These are phyloP conservation scores for Lomographa bimaculata DNA, from an alignment of 2,888 invertebrate genomes.

Conservation along the genomic window DNA sequence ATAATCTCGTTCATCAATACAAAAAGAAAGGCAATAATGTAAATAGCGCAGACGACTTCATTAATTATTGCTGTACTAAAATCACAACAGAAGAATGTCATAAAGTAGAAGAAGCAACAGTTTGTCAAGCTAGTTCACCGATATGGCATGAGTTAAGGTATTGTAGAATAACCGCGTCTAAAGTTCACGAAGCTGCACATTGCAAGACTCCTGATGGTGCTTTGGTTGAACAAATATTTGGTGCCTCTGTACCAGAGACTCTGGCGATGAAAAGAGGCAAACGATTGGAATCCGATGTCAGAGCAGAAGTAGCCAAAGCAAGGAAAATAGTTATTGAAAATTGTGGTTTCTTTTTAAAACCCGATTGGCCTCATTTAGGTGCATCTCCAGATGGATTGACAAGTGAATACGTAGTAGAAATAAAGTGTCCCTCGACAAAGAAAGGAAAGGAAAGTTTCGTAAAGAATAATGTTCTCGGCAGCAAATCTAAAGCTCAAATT, in stretches of 20 bases:
- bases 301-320: conserved; percentile 8
- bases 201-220: conserved; percentile 15
- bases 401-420: conserved; percentile 17
- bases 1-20: too few relatives aligned
- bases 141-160: conserved; percentile 34
- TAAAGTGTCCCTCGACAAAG: conserved; percentile 19
- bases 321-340: too few relatives aligned
- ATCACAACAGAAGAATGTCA: too few relatives aligned
- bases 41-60: too few relatives aligned
- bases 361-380: too few relatives aligned
- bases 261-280: conserved; percentile 16
- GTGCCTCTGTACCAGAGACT: conserved; percentile 17
- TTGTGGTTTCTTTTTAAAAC: too few relatives aligned
- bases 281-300: conserved; percentile 12
- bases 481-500: too few relatives aligned
- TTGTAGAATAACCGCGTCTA: conserved; percentile 32
- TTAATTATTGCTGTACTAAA: too few relatives aligned
- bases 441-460: conserved; percentile 11
- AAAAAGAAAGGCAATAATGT: too few relatives aligned
- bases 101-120: too few relatives aligned
- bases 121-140: too few relatives aligned
- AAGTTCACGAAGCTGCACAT: conserved; percentile 20
- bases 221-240: conserved; percentile 2
- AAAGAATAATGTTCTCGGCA: too few relatives aligned
- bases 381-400: conserved; percentile 23